Conservation (phyloP, 1,140 invertebrate species). For the Zaprionus nigranus region DNA sequence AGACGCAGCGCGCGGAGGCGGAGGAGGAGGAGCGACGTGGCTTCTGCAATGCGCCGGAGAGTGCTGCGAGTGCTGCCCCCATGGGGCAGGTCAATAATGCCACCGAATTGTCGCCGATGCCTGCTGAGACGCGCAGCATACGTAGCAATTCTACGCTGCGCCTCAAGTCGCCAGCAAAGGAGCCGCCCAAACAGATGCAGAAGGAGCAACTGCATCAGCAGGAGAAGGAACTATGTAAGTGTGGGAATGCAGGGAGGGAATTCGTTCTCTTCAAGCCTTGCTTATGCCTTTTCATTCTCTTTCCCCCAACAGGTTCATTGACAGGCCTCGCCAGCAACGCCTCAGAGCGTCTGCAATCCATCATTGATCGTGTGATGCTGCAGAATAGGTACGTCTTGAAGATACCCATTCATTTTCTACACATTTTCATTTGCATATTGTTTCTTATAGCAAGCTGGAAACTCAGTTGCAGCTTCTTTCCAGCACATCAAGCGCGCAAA, state of each 20-base stretch:
- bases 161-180: constrained; percentile 14
- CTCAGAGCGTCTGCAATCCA: constrained; percentile 68
- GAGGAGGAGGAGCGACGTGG: constrained; percentile 73
- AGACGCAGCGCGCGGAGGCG: constrained; percentile 33
- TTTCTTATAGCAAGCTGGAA: constrained; percentile 64
- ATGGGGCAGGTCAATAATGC: constrained; percentile 21
- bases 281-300: background rate
- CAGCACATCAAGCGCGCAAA: constrained; percentile 61
- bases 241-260: too few relatives aligned
- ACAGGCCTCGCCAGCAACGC: constrained; percentile 72
- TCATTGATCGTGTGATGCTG: constrained; percentile 69
- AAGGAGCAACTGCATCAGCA: constrained; percentile 33
- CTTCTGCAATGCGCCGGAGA: constrained; percentile 71
- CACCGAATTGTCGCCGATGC: constrained; percentile 61
- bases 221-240: constrained; percentile 54
- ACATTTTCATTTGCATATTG: background rate
- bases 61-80: constrained; percentile 1
- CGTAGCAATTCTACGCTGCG: constrained; percentile 39
- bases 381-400: constrained; percentile 68
- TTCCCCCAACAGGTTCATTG: constrained; percentile 54
- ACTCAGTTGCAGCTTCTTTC: constrained; percentile 59
- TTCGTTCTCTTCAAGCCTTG: background rate
- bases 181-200: constrained; percentile 3
- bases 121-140: constrained; percentile 58
- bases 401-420: background rate